phyloP scores from a whole-genome alignment of 2,113 vertebrate genomes.

The Sialia sialis region DNA sequence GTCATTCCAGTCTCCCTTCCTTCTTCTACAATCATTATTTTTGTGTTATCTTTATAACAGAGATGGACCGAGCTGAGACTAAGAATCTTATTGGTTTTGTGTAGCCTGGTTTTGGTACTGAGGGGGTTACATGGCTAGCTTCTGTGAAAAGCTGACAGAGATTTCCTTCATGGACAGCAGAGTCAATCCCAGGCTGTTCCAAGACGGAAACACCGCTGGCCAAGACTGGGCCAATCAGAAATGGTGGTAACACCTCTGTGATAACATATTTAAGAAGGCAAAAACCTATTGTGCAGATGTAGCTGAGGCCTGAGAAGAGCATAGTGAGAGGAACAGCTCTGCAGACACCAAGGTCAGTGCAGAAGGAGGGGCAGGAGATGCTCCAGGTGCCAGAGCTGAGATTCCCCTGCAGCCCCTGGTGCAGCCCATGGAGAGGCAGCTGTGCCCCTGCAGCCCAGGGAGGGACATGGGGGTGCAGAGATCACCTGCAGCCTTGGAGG shows the following conservation, averaged over 20 bases:
- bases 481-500: too few relatives aligned
- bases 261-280: neutral
- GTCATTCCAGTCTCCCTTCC: neutral
- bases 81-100: neutral
- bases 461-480: too few relatives aligned
- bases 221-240: neutral
- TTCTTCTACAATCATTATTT: neutral
- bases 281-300: fast-evolving
- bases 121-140: fast-evolving
- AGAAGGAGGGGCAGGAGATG: neutral
- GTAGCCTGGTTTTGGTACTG: neutral
- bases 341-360: neutral
- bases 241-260: neutral
- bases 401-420: neutral
- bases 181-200: neutral
- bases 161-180: neutral
- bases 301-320: neutral
- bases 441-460: too few relatives aligned
- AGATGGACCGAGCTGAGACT: neutral
- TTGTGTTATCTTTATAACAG: neutral
- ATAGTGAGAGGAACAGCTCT: neutral
- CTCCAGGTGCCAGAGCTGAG: neutral
- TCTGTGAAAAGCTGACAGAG: neutral
- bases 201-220: fast-evolving
- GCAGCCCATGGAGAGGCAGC: neutral